phyloP scores from a whole-genome alignment of 1,140 invertebrate species.

The Dufourea novaeangliae region DNA sequence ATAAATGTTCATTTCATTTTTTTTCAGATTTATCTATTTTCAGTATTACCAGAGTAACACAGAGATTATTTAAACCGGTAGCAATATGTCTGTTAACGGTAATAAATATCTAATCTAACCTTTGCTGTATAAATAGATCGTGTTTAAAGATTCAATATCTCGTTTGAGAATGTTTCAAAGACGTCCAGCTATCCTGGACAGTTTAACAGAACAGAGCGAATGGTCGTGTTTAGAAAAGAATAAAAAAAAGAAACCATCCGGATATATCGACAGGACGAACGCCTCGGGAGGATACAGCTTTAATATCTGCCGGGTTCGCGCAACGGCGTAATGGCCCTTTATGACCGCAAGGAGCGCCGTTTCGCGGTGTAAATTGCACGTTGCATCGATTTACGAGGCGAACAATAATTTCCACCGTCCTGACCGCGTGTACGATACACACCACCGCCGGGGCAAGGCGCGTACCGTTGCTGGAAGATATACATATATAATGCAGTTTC shows the following conservation, averaged over 20 bases:
- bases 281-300: constrained; percentile 8
- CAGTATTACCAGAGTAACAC: no score
- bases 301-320: constrained; percentile 25
- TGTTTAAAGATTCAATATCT: no score
- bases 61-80: no score
- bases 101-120: no score
- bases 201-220: not conserved
- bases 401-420: constrained; percentile 60
- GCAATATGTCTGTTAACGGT: no score
- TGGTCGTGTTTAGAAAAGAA: not conserved
- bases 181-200: no score
- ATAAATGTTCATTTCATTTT: no score
- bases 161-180: no score
- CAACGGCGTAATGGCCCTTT: constrained; percentile 34
- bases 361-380: constrained; percentile 58
- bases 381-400: constrained; percentile 62
- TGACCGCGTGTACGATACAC: constrained; percentile 6
- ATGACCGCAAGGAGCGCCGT: constrained; percentile 19
- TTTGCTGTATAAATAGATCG: no score
- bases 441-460: not conserved
- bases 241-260: not conserved
- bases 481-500: no score
- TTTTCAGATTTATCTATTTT: no score
- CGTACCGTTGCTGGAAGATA: no score
- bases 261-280: constrained; percentile 10